These are phyloP conservation scores for Caenorhabditis sp. DNA, from an alignment of 2,888 invertebrate species.

Conservation along the genomic window DNA sequence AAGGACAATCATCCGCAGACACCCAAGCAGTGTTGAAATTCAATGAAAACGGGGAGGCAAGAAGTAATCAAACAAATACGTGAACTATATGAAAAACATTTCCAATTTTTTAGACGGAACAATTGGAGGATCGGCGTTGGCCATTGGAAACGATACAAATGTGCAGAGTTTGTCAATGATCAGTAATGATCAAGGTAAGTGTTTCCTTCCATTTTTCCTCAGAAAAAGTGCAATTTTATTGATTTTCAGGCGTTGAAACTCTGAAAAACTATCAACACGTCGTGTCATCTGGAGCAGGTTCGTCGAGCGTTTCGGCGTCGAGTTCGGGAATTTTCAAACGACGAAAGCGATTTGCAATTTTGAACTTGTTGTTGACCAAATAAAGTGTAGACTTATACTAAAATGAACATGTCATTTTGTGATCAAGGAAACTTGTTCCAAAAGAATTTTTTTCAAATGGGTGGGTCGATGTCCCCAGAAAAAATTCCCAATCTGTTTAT, in stretches of 20 bases:
- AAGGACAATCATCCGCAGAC: slow-evolving; percentile 56
- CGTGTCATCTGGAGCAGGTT: slow-evolving; percentile 59
- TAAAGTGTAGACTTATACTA: slow-evolving; percentile 9
- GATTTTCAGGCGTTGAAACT: slow-evolving; percentile 67
- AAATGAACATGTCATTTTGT: background rate
- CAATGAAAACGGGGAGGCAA: slow-evolving; percentile 48
- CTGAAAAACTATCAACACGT: slow-evolving; percentile 70
- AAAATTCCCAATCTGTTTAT: too few species aligned
- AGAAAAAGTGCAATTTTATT: too few species aligned
- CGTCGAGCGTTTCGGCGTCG: slow-evolving; percentile 67
- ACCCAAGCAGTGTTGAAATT: slow-evolving; percentile 59
- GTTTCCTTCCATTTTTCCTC: too few species aligned
- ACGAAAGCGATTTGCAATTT: slow-evolving; percentile 53
- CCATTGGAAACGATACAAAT: slow-evolving; percentile 66
- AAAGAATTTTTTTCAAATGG: too few species aligned
- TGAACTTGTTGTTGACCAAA: slow-evolving; percentile 20
- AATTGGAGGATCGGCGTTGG: slow-evolving; percentile 64
- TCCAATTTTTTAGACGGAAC: slow-evolving; percentile 63
- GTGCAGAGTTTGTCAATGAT: slow-evolving; percentile 69
- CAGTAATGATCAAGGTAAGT: slow-evolving; percentile 63
- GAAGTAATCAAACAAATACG: slow-evolving; percentile 59
- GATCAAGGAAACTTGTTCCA: too few species aligned
- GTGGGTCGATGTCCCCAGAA: too few species aligned
- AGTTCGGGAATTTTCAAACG: slow-evolving; percentile 62
- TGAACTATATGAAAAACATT: too few species aligned